These are phyloP conservation scores for Oenanthe oenanthe DNA, from an alignment of 2,113 vertebrate genomes.

Conservation along the genomic window DNA sequence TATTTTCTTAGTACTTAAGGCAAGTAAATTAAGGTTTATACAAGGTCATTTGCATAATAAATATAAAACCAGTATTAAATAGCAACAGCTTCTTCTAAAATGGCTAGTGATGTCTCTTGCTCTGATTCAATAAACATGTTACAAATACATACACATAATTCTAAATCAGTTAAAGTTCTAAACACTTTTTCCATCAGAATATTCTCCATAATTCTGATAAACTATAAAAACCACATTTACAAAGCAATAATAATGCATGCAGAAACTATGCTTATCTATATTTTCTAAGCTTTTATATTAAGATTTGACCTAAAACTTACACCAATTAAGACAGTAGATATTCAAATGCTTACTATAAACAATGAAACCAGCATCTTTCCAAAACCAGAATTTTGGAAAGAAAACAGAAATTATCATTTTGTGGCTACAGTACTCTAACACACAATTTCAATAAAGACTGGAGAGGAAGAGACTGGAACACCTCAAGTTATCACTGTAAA, in stretches of 20 bases:
- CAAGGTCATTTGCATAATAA: not conserved
- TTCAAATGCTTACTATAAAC: not conserved
- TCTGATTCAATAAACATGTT: not conserved
- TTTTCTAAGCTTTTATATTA: not conserved
- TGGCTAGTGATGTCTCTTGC: fast-evolving
- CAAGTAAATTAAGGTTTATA: not conserved
- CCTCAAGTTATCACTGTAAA: not conserved
- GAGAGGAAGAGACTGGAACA: not conserved
- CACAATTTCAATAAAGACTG: not conserved
- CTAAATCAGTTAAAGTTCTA: not conserved
- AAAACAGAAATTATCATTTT: not conserved
- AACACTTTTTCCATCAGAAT: not conserved
- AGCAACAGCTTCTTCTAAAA: not conserved
- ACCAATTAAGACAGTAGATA: not conserved
- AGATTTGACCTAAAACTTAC: not conserved
- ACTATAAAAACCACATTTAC: not conserved
- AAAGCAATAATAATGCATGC: not conserved
- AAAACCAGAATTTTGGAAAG: not conserved
- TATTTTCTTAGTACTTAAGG: not conserved
- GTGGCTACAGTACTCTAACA: not conserved
- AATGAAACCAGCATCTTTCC: not conserved
- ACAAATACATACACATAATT: not conserved
- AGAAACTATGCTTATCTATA: not conserved
- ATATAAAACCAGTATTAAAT: not conserved
- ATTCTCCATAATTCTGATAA: not conserved